Evolutionary conservation across 2,113 vertebrate genomes (phyloP), one percentile per base, ranked within the genome.

Genomic region (Varanus salvator): DNA sequence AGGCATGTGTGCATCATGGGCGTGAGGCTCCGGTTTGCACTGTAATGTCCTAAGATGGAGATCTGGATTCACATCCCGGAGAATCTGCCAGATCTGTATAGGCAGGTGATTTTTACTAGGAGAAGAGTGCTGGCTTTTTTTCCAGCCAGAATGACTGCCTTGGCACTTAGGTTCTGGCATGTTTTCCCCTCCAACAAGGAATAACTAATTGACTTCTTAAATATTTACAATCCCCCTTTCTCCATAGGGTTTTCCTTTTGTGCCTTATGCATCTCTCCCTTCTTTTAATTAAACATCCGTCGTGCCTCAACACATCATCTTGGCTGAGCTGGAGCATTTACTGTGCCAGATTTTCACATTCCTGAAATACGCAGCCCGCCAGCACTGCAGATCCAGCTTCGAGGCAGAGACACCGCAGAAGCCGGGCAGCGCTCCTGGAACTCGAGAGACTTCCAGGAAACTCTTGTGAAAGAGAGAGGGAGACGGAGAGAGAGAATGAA

Each of bases 301-400:
- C 96, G 91, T 95, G 95, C 94, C 93, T 92, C 82, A 93, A 94
- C 95, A 95, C 95, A 96, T 96, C 95, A 91, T 95, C 94, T 93
- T 96, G 96, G 95, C 95, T 94, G 92, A 95, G 93, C 89, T 91
- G 90, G 1, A 92, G 84, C 76, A 38, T 90, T 94, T 15, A 80
- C 93, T 82, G 88, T 95, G 95, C 96, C 96, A 96, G 95, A 93
- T 95, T 96, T 96, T 94, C 54, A 0, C 96, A 96, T 96, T 96
- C 96, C 94, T 96, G 94, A 96, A 96, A 95, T 96, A 95, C 95
- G 85, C 93, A 93, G 89, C 88, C 95, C 66, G 90, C 93, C 93
- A 94, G 93, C 93, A 84, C 94, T 95, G 94, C 44, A 0, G 94
- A 91, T 91, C 90, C 93, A 91, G 95, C 95, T 95, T 1, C 1